phyloP scores from a whole-genome alignment of 2,113 vertebrate genomes.

The Myrmecophaga tridactyla region DNA sequence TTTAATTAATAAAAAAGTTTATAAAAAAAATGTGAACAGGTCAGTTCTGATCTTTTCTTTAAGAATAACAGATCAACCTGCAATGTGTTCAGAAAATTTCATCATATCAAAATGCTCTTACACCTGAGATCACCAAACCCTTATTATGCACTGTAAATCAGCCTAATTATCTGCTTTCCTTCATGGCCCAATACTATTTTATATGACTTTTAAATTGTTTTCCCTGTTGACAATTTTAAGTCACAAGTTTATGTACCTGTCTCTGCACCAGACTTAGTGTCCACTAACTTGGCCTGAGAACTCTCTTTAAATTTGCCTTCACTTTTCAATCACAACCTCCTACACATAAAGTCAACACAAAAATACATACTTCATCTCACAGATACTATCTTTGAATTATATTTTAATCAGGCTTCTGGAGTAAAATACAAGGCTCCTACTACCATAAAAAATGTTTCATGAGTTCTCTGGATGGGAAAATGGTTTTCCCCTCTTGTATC shows the following conservation, averaged over 20 bases:
- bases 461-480: background rate
- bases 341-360: background rate
- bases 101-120: background rate
- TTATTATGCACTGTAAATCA: background rate
- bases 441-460: background rate
- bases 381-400: background rate
- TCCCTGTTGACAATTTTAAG: background rate
- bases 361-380: background rate
- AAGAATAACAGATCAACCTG: background rate
- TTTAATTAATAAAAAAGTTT: too few species aligned
- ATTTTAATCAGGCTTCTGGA: background rate
- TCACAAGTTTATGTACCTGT: background rate
- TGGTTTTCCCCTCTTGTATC: background rate
- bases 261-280: background rate
- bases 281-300: background rate
- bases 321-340: background rate
- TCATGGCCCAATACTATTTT: background rate
- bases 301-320: background rate
- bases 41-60: background rate
- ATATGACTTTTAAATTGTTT: background rate
- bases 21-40: background rate
- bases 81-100: background rate
- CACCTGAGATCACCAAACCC: background rate
- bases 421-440: background rate
- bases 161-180: background rate